Percentiles rank a stretch among this genome's conserved stretches.
Conservation (phyloP, 2,113 vertebrate species). For the Callithrix jacchus region DNA sequence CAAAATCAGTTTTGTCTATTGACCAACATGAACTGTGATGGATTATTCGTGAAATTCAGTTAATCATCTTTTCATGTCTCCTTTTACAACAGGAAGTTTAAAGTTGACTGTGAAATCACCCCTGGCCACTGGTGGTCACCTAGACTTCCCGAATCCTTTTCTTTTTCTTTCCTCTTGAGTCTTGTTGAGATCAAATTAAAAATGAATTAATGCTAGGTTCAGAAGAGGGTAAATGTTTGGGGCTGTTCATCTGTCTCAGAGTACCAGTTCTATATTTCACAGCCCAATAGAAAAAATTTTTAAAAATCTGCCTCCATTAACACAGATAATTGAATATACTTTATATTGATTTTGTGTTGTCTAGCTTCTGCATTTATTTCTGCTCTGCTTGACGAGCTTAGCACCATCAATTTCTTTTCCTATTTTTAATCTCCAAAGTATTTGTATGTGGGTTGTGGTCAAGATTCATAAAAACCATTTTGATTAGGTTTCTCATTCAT, state of each 20-base stretch:
- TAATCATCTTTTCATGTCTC: not conserved
- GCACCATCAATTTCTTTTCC: not conserved
- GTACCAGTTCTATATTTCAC: not conserved
- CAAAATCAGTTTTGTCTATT: not conserved
- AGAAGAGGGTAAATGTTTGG: not conserved
- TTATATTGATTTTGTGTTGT: constrained; percentile 34
- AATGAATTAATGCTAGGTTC: constrained; percentile 31
- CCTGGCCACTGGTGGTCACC: not conserved
- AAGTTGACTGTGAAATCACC: not conserved
- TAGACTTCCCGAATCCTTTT: not conserved
- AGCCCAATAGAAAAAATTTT: not conserved
- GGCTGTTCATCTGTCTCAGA: not conserved
- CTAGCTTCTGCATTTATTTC: constrained; percentile 26
- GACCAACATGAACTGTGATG: not conserved
- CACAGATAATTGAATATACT: constrained; percentile 15
- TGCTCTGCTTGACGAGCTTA: not conserved
- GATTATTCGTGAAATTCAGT: not conserved
- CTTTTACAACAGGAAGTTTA: not conserved
- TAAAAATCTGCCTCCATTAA: not conserved
- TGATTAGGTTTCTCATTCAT: constrained; percentile 58
- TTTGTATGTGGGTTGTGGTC: constrained; percentile 49
- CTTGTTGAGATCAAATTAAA: not conserved
- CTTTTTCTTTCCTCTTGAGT: not conserved
- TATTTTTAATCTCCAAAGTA: not conserved
- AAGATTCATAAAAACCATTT: constrained; percentile 45